Evolutionary conservation across 2,797 vertebrate genomes (phyloP).

Genomic region (Lacerta viridis): DNA sequence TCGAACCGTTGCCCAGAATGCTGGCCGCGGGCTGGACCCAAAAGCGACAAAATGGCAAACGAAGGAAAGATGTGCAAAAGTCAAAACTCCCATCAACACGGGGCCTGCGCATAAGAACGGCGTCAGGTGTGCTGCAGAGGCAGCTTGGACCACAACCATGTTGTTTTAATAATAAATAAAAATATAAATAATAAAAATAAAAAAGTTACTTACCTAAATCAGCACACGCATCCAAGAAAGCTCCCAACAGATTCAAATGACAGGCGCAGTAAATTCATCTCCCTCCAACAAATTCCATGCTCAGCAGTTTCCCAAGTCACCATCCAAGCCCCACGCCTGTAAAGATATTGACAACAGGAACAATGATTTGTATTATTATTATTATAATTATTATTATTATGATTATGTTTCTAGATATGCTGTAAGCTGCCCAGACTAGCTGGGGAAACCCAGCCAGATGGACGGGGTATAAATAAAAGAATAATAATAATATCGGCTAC

Average conservation of each 20-base stretch:
- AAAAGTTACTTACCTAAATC: conserved; percentile 6
- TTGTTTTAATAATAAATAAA: neutral
- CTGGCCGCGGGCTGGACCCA: neutral
- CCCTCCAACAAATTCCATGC: neutral
- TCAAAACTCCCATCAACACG: no score
- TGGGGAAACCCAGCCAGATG: no score
- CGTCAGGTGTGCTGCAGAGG: neutral
- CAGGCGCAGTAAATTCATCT: conserved; percentile 11
- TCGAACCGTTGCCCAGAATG: no score
- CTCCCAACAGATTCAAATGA: neutral
- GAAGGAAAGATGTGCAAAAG: no score
- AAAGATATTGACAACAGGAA: neutral
- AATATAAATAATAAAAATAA: neutral
- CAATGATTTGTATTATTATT: no score
- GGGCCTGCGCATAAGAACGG: rapidly evolving
- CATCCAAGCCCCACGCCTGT: neutral
- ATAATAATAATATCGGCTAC: no score
- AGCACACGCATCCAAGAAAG: neutral
- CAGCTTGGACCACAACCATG: no score
- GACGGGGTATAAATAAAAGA: no score
- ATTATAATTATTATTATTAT: no score
- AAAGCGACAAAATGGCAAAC: neutral
- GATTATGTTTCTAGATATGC: no score
- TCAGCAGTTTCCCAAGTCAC: neutral
- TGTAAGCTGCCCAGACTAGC: no score